Percentiles rank a stretch among this genome's conserved stretches.
Evolutionary conservation across 2,888 invertebrate species (phyloP).

Genomic region (Tetanocera ferruginea): DNA sequence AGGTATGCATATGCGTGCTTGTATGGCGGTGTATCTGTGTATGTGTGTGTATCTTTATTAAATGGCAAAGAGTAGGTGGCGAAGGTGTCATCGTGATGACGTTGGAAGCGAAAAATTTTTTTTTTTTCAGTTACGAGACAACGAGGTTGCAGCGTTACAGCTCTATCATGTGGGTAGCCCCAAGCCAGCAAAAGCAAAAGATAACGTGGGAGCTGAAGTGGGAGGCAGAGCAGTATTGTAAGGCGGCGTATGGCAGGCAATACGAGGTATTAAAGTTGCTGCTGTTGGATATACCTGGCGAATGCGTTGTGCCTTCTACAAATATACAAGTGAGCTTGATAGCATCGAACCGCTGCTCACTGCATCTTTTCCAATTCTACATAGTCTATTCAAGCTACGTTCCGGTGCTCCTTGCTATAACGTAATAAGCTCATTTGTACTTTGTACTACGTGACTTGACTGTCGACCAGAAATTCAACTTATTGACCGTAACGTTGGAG

Average conservation of each 20-base stretch:
- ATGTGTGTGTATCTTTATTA: background rate
- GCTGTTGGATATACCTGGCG: too few relatives aligned
- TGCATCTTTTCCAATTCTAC: too few relatives aligned
- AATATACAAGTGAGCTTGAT: too few relatives aligned
- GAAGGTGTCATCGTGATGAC: constrained; percentile 12
- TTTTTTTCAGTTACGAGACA: background rate
- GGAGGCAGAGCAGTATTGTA: background rate
- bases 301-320: too few relatives aligned
- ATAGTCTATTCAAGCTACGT: too few relatives aligned
- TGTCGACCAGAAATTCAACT: too few relatives aligned
- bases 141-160: too few relatives aligned
- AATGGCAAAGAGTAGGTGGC: background rate
- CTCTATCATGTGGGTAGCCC: background rate
- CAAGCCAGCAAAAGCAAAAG: background rate
- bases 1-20: background rate
- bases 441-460: too few relatives aligned
- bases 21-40: background rate
- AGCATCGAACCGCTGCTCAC: too few relatives aligned
- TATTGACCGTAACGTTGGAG: too few relatives aligned
- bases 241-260: background rate
- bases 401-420: too few relatives aligned
- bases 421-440: too few relatives aligned
- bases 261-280: background rate
- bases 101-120: constrained; percentile 11
- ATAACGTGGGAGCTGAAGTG: background rate